A percentile compares a stretch with the other conserved stretches of the same genome.
phyloP scores from a whole-genome alignment of 1,140 invertebrate genomes.

The Temnothorax curvispinosus region DNA sequence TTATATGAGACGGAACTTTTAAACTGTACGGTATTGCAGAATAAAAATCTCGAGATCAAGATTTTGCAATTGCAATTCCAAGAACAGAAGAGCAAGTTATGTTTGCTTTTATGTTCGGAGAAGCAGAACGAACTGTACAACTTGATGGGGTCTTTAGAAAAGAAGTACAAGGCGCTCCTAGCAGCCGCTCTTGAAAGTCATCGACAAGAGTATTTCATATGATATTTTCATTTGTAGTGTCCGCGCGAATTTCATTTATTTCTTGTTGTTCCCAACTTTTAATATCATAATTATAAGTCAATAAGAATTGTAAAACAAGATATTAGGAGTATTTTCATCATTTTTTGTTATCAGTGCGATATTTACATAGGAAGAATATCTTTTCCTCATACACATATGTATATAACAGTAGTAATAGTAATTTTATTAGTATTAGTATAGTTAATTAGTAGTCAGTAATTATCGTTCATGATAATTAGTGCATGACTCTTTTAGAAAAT shows the following conservation, averaged over 20 bases:
- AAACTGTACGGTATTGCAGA: slow-evolving; percentile 31
- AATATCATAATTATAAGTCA: not conserved
- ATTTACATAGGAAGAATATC: no score
- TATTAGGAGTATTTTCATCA: no score
- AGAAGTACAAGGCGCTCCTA: slow-evolving; percentile 62
- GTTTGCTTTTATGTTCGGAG: slow-evolving; percentile 56
- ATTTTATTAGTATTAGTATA: no score
- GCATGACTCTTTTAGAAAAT: slow-evolving; percentile 63
- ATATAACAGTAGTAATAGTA: no score
- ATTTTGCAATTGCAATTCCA: slow-evolving; percentile 64
- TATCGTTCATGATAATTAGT: slow-evolving; percentile 8
- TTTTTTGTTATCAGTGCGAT: no score
- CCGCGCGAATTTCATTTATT: not conserved
- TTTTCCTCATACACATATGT: no score
- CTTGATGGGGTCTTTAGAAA: slow-evolving; percentile 53
- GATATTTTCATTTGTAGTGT: slow-evolving; percentile 53
- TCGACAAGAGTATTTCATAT: slow-evolving; percentile 66
- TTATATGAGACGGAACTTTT: not conserved
- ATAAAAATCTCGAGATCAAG: slow-evolving; percentile 68
- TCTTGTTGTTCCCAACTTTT: not conserved
- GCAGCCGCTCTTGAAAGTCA: slow-evolving; percentile 60
- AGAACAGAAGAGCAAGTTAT: slow-evolving; percentile 63
- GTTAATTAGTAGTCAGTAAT: not conserved
- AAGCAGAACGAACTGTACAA: slow-evolving; percentile 65
- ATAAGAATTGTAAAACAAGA: no score